Evolutionary conservation across 2,113 vertebrate species (phyloP).

Genomic region (Seriola rivoliana): DNA sequence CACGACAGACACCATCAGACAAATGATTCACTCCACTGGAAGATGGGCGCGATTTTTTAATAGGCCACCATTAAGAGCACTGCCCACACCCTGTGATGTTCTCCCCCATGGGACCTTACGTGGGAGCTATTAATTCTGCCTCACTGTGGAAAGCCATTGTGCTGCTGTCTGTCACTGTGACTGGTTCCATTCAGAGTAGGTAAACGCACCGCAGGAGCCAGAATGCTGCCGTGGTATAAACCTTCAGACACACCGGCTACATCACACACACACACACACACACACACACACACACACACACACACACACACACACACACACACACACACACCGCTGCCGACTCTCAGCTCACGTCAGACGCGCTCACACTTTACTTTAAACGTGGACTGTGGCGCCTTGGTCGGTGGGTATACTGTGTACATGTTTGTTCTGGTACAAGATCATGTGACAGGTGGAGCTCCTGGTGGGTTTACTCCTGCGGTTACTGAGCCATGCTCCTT

Average conservation of each 20-base stretch:
- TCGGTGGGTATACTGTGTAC: too few species aligned
- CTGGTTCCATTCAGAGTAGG: not conserved
- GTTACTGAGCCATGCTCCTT: too few species aligned
- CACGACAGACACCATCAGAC: constrained; percentile 32
- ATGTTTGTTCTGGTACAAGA: too few species aligned
- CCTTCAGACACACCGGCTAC: not conserved
- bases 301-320: too few species aligned
- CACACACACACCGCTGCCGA: too few species aligned
- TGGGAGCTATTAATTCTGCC: constrained; percentile 40
- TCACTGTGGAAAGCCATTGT: constrained; percentile 20
- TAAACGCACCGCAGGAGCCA: not conserved
- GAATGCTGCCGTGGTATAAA: not conserved
- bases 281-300: too few species aligned
- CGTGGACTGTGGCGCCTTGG: too few species aligned
- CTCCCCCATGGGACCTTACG: constrained; percentile 31
- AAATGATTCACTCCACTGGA: constrained; percentile 39
- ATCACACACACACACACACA: too few species aligned
- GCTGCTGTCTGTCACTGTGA: constrained; percentile 39
- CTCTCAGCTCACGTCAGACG: too few species aligned
- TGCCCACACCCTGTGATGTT: constrained; percentile 47
- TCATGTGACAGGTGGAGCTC: too few species aligned
- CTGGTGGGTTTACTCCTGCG: too few species aligned
- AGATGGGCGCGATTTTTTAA: constrained; percentile 35
- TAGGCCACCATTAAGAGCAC: constrained; percentile 42
- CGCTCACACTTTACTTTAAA: too few species aligned